Base-by-base conservation (phyloP, 1,140 invertebrate species). In the Muscidifurax raptorellus region DNA sequence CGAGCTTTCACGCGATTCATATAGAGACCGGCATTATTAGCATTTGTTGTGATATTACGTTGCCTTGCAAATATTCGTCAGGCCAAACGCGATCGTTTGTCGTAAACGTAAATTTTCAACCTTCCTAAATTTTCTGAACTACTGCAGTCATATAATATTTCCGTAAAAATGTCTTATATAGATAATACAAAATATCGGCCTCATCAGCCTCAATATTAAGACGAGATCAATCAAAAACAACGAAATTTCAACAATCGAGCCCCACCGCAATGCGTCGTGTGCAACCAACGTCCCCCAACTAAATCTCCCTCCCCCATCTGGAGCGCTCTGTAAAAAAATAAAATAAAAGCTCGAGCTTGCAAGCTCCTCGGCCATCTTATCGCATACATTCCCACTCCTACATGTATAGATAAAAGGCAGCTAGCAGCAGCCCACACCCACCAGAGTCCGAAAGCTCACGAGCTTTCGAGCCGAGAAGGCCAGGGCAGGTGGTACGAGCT, bases 401-500 rank as follows among this genome's bases (percentile, higher is more conserved):
- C 44, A n/a, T n/a, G n/a, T n/a, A 0, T 40, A 1, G 52, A 59
- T 59, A 59, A 59, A 59, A 59, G 52, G 15, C 0, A 59, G 44
- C 12, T 47, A 47, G 44, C 13, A 13, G 36, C 36, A n/a, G 52
- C 52, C 18, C 15, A 59, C 52, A 59, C 18, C 52, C 52, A 59
- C 18, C 22, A 22, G 7, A 59, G 52, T 59, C 52, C 71, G 83
- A 86, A 84, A 87, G 66, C 66, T 69, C 66, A 10, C 27, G 66
- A 69, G 66, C 25, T 13, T 12, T 10, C 28, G 66, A 69, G 66
- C 66, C 66, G 86, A 86, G 75, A 76, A 87, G 86, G 86, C 84
- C 28, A 80, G 88, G 69, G 72, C 78, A 83, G 87, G 86, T 90
- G 90, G 90, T 89, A 91, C 91, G 85, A 82, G 30, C 82, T 89